Percentiles rank a stretch among this genome's conserved stretches.
These are phyloP conservation scores for Sander vitreus DNA, from an alignment of 2,113 vertebrate genomes.

Conservation along the genomic window DNA sequence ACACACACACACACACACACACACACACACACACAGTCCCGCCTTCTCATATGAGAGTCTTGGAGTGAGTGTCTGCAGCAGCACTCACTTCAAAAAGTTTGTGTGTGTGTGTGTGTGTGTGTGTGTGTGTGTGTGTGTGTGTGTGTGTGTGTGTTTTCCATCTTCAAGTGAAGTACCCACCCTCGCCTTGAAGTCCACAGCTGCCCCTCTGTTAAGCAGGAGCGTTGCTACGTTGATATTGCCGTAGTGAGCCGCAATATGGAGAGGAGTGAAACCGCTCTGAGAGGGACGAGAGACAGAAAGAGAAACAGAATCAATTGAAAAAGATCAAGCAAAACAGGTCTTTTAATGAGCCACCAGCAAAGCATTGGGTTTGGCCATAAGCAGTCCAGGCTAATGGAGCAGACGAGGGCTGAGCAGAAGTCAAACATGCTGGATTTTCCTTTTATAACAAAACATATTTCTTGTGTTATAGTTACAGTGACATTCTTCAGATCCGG, in stretches of 20 bases:
- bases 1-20: neutral
- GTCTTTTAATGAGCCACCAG: slow-evolving; percentile 5
- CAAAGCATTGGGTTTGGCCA: slow-evolving; percentile 53
- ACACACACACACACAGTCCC: slow-evolving; percentile 3
- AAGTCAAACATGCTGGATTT: slow-evolving; percentile 35
- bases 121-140: neutral
- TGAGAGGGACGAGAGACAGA: slow-evolving; percentile 76
- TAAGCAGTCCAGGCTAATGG: slow-evolving; percentile 29
- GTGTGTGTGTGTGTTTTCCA: neutral
- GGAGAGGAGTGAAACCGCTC: slow-evolving; percentile 97
- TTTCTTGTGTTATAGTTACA: accelerated
- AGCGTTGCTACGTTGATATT: slow-evolving; percentile 97
- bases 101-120: neutral
- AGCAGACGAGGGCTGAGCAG: slow-evolving; percentile 37
- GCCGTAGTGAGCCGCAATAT: slow-evolving; percentile 96
- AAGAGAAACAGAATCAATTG: slow-evolving; percentile 20
- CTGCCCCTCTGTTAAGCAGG: slow-evolving; percentile 94
- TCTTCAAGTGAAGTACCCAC: slow-evolving; percentile 75
- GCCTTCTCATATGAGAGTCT: neutral
- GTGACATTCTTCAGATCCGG: neutral
- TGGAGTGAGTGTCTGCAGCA: slow-evolving; percentile 33
- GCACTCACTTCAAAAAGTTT: slow-evolving; percentile 23
- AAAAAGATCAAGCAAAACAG: slow-evolving; percentile 26
- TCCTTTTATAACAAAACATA: neutral
- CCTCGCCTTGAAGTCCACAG: slow-evolving; percentile 96